A percentile compares a stretch with the other conserved stretches of the same genome.
phyloP scores from a whole-genome alignment of 2,797 vertebrate species.

The Zenarchopterus dispar region DNA sequence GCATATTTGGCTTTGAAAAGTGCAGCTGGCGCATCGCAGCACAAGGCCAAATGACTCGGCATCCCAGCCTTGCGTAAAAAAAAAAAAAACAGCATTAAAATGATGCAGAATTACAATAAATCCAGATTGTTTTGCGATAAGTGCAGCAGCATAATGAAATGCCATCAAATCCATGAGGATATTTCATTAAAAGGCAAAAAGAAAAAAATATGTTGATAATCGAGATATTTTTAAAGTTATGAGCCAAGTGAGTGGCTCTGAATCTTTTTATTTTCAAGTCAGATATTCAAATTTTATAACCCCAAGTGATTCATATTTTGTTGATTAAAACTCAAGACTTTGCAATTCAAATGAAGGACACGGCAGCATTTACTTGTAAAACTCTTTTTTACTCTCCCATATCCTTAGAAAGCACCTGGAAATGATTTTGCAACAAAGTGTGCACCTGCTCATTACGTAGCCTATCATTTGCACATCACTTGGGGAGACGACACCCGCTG shows the following conservation, averaged over 20 bases:
- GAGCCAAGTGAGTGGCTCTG: background rate
- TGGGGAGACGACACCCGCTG: conserved; percentile 52
- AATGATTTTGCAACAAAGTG: conserved; percentile 44
- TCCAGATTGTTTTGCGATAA: conserved; percentile 48
- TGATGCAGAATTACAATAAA: conserved; percentile 55
- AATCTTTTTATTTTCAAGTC: background rate
- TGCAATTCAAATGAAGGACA: background rate
- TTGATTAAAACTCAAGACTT: conserved; percentile 2
- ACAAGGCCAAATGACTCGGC: conserved; percentile 38
- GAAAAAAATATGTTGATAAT: conserved; percentile 1
- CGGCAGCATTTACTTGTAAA: background rate
- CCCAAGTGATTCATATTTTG: background rate
- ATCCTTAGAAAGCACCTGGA: conserved; percentile 50
- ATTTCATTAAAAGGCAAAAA: conserved; percentile 11
- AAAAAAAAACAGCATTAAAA: conserved; percentile 43
- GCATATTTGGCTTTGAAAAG: conserved; percentile 41
- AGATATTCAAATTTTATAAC: background rate
- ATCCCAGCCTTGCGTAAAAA: conserved; percentile 45
- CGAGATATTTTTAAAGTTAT: background rate
- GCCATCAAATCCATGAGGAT: conserved; percentile 26
- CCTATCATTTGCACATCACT: conserved; percentile 73
- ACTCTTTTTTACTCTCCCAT: conserved; percentile 27
- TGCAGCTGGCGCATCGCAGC: conserved; percentile 28
- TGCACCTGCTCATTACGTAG: conserved; percentile 68
- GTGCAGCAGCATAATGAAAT: conserved; percentile 32